Evolutionary conservation across 2,113 vertebrate species (phyloP), one percentile per base, ranked within the genome.

Genomic region (Chunga burmeisteri): DNA sequence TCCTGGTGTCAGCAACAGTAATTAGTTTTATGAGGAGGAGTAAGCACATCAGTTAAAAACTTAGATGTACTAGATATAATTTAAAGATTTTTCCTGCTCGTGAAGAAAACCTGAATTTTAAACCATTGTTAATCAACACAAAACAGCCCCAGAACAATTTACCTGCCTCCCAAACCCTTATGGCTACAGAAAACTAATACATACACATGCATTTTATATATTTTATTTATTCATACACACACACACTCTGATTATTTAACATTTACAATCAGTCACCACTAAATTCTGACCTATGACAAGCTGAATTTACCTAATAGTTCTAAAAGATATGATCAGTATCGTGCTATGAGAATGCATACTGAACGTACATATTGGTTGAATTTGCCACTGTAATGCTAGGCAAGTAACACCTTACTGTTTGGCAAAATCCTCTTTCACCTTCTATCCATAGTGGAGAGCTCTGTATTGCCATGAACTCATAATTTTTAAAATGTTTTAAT

Each of bases 11-110:
- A 91, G 68, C 72, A 88, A 46, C 49, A 65, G 40, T 6, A 65
- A 86, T 74, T 71, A 96, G 42, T 92, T 95, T 96, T 97, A 80
- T 14, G 73, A 96, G 91, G 97, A 77, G 4, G 18, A 96, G 94
- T 59, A 93, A 1, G 59, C 36, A 91, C 34, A 93, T 71, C 71
- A 78, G 63, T 42, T 68, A 66, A 96, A 94, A 81, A 94, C 40
- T 15, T 8, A 91, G 36, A 46, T n/a, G 72, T 22, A 81, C 8
- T 40, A 53, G n/a, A 62, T 88, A 88, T 16, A 32, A 90, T 65
- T 42, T 63, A 40, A 65, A 81, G 38, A 71, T 17, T 86, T 93
- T 78, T 77, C 84, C 22, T 55, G 89, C 72, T 87, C 30, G 2
- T 56, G 67, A 94, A 81, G 44, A 81, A 70, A 94, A 86, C 5